Conservation (phyloP, 2,797 vertebrate species). For the Denticeps clupeoides region DNA sequence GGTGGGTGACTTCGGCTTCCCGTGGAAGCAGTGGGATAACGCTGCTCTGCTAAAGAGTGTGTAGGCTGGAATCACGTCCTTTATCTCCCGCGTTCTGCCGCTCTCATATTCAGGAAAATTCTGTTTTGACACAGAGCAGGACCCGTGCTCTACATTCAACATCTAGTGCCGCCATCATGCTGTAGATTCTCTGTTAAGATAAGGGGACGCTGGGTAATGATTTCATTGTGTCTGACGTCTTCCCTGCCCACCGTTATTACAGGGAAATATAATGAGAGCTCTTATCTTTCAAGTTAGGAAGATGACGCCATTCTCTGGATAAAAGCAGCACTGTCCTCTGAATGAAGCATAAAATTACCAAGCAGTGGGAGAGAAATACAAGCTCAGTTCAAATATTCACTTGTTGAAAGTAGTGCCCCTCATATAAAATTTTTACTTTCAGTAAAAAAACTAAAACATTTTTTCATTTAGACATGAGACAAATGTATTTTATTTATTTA, state of each 20-base stretch:
- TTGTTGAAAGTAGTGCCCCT: too few species aligned
- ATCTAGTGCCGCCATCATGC: too few species aligned
- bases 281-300: slow-evolving; percentile 9
- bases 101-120: not conserved
- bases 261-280: slow-evolving; percentile 16
- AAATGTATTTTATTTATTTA: too few species aligned
- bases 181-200: not conserved
- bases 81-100: not conserved
- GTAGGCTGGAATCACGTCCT: slow-evolving; percentile 9
- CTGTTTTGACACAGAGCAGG: too few species aligned
- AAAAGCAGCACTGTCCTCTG: slow-evolving; percentile 1
- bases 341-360: slow-evolving; percentile 11
- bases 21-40: slow-evolving; percentile 19
- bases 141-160: too few species aligned
- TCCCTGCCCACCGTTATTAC: not conserved
- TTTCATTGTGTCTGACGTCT: not conserved
- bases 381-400: slow-evolving; percentile 4
- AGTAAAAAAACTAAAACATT: too few species aligned
- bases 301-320: slow-evolving; percentile 16
- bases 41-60: slow-evolving; percentile 2
- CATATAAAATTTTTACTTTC: too few species aligned
- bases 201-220: not conserved
- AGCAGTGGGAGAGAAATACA: not conserved
- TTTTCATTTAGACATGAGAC: too few species aligned
- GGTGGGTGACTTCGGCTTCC: slow-evolving; percentile 27